A percentile compares a stretch with the other conserved stretches of the same genome.
phyloP scores from a whole-genome alignment of 2,797 vertebrate species.

The Fistularia tabacaria region DNA sequence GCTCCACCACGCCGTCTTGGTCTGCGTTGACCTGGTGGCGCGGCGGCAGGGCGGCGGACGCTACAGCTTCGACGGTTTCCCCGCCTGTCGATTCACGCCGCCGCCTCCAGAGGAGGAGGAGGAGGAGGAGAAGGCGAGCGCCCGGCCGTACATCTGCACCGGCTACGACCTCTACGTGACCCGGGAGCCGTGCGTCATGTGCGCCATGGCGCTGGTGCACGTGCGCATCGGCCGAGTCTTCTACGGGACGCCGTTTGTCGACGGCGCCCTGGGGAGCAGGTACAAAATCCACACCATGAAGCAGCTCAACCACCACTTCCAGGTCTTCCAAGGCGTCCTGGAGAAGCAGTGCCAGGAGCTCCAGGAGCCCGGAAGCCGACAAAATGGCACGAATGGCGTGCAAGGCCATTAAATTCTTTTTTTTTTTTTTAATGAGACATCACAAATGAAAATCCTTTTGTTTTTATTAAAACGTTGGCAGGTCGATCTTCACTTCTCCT shows the following conservation, averaged over 20 bases:
- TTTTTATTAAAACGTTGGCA: too few species aligned
- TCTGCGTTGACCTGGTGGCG: slow-evolving; percentile 85
- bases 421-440: too few species aligned
- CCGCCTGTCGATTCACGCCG: slow-evolving; percentile 55
- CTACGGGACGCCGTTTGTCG: slow-evolving; percentile 72
- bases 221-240: slow-evolving; percentile 84
- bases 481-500: too few species aligned
- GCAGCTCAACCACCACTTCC: slow-evolving; percentile 86
- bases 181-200: slow-evolving; percentile 87
- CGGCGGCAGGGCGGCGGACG: slow-evolving; percentile 79
- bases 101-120: not conserved
- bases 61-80: slow-evolving; percentile 60
- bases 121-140: slow-evolving; percentile 4
- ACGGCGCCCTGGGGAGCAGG: slow-evolving; percentile 80
- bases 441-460: too few species aligned
- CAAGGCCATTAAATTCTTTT: too few species aligned
- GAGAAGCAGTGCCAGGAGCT: slow-evolving; percentile 71
- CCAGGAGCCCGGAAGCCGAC: too few species aligned
- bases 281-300: slow-evolving; percentile 80
- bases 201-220: slow-evolving; percentile 88
- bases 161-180: slow-evolving; percentile 87
- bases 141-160: slow-evolving; percentile 82
- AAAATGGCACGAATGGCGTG: too few species aligned
- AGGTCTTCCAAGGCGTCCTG: slow-evolving; percentile 81
- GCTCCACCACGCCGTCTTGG: slow-evolving; percentile 85